A percentile compares a stretch with the other conserved stretches of the same genome.
Evolutionary conservation across 2,113 vertebrate species (phyloP).

Genomic region (Suricata suricatta): DNA sequence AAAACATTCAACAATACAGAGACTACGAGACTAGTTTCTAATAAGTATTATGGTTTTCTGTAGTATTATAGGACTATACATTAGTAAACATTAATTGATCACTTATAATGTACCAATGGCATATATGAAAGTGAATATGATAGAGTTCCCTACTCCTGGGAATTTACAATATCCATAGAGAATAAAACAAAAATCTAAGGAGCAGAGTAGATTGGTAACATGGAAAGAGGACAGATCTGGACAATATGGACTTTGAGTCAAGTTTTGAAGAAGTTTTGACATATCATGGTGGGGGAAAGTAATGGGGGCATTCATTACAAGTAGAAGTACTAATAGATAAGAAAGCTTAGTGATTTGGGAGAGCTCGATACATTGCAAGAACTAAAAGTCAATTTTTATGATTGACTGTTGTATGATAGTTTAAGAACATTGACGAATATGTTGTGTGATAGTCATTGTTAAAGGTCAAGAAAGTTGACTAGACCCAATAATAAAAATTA

Average conservation of each 20-base stretch:
- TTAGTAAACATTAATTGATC: not conserved
- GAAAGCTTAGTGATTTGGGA: not conserved
- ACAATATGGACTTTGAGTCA: not conserved
- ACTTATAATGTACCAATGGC: not conserved
- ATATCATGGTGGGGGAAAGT: not conserved
- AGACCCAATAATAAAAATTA: not conserved
- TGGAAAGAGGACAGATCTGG: not conserved
- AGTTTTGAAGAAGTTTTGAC: not conserved
- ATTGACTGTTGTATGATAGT: not conserved
- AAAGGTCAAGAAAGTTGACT: not conserved
- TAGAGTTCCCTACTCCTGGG: not conserved
- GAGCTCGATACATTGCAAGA: not conserved
- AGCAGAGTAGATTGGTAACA: not conserved
- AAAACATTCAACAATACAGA: not conserved
- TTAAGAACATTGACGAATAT: not conserved
- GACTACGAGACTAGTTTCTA: not conserved
- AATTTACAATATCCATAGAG: not conserved
- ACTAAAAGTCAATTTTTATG: not conserved
- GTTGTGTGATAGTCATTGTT: not conserved
- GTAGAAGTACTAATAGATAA: not conserved
- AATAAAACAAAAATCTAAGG: not conserved
- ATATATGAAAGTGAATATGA: not conserved
- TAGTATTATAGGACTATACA: not conserved
- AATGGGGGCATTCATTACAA: not conserved
- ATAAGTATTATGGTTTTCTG: not conserved